These are phyloP conservation scores for Macaca mulatta DNA, from an alignment of 2,113 vertebrate genomes.

Conservation along the genomic window DNA sequence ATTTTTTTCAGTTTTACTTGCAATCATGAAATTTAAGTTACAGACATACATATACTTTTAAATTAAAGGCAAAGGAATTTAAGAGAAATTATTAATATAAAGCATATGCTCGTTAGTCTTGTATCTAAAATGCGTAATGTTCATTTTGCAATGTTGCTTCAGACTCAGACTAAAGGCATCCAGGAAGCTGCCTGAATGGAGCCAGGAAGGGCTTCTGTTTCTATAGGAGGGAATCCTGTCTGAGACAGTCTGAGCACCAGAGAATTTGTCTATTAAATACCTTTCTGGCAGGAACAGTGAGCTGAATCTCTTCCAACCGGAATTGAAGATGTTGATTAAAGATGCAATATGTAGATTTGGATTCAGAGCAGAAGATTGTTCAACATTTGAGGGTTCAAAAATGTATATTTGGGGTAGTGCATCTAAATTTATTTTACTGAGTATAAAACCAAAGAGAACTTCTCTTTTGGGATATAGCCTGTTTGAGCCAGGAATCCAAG, in stretches of 20 bases:
- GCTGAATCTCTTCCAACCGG: not conserved
- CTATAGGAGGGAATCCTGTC: too few relatives aligned
- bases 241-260: not conserved
- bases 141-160: not conserved
- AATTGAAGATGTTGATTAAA: not conserved
- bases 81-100: not conserved
- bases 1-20: not conserved
- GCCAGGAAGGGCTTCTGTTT: not conserved
- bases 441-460: not conserved
- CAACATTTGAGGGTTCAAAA: not conserved
- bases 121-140: not conserved
- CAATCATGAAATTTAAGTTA: not conserved
- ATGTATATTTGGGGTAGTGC: not conserved
- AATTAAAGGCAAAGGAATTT: not conserved
- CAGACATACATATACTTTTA: not conserved
- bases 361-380: not conserved
- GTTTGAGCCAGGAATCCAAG: not conserved
- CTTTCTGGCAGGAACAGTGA: not conserved
- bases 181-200: not conserved
- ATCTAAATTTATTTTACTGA: not conserved
- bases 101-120: accelerated
- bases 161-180: not conserved
- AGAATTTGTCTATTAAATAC: not conserved
- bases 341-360: not conserved
- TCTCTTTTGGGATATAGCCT: not conserved